Percentiles rank a stretch among this genome's conserved stretches.
These are phyloP conservation scores for Steatornis caripensis DNA, from an alignment of 2,113 vertebrate species.

Conservation along the genomic window DNA sequence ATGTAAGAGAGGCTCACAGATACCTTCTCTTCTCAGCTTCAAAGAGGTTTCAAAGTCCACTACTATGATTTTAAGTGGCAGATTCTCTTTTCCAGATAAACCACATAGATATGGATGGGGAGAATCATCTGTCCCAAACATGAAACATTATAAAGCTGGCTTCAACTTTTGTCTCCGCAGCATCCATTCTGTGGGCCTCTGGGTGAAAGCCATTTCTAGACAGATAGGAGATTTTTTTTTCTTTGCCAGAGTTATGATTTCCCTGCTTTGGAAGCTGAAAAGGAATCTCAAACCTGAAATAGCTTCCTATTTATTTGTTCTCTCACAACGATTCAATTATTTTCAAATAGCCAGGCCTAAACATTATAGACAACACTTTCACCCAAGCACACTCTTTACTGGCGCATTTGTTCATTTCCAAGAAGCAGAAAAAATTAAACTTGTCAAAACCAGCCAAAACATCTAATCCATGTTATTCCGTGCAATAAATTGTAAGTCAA, in stretches of 20 bases:
- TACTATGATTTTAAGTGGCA: background rate
- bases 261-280: background rate
- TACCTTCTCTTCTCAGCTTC: background rate
- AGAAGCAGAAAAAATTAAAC: background rate
- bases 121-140: background rate
- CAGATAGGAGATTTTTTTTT: background rate
- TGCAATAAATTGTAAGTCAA: background rate
- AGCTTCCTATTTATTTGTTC: background rate
- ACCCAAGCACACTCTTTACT: background rate
- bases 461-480: background rate
- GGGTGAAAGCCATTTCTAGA: background rate
- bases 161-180: background rate
- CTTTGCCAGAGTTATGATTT: background rate
- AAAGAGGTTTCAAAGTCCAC: constrained; percentile 7
- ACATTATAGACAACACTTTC: background rate
- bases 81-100: background rate
- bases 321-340: background rate
- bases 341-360: background rate
- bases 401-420: background rate
- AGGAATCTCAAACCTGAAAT: background rate
- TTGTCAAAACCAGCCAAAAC: background rate
- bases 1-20: background rate
- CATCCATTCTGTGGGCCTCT: background rate
- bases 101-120: background rate
- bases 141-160: background rate